These are phyloP conservation scores for Cyphomyrmex costatus DNA, from an alignment of 1,140 invertebrate species.

Conservation along the genomic window DNA sequence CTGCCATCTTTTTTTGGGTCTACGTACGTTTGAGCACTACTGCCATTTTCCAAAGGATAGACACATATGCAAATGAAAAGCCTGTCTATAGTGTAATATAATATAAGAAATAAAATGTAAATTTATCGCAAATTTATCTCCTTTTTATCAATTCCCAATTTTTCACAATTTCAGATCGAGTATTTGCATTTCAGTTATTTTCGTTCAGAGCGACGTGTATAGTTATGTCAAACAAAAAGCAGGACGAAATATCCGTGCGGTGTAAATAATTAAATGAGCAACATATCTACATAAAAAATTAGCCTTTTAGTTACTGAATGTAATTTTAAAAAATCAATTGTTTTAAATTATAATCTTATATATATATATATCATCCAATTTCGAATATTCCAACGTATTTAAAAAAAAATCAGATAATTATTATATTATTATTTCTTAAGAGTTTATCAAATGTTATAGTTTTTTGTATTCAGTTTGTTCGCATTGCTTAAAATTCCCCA, in stretches of 20 bases:
- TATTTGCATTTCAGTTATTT: not conserved
- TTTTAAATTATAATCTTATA: no score
- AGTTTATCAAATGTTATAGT: no score
- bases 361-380: no score
- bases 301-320: not conserved
- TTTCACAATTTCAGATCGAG: not conserved
- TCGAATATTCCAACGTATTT: no score
- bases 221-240: not conserved
- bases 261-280: not conserved
- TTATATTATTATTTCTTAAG: no score
- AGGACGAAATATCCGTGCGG: not conserved
- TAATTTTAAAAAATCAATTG: no score
- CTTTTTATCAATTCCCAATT: not conserved
- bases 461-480: no score
- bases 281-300: not conserved
- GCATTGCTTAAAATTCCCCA: no score
- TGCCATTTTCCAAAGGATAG: conserved; percentile 83
- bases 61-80: conserved; percentile 72
- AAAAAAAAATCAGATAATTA: no score
- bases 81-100: conserved; percentile 82
- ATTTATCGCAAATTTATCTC: conserved; percentile 71
- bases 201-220: not conserved
- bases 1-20: conserved; percentile 82
- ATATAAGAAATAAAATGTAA: conserved; percentile 78
- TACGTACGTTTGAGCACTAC: conserved; percentile 82